phyloP scores from a whole-genome alignment of 2,888 invertebrate species.

The Dryocosmus kuriphilus region DNA sequence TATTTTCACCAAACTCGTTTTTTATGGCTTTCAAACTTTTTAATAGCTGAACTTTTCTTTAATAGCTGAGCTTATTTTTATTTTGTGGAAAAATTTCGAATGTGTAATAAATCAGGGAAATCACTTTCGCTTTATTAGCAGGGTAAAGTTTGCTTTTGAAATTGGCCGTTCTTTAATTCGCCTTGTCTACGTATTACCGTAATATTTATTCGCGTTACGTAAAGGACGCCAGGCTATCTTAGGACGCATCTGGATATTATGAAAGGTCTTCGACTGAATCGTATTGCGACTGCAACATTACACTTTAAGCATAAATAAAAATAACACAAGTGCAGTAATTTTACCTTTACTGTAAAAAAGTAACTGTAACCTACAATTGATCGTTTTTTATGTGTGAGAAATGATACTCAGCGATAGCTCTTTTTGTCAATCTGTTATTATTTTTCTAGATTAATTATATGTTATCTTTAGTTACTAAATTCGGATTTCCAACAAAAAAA shows the following conservation, averaged over 20 bases:
- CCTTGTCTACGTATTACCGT: conserved; percentile 41
- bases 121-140: conserved; percentile 14
- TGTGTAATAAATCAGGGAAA: not conserved
- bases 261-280: conserved; percentile 42
- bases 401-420: too few species aligned
- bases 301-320: not conserved
- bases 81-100: not conserved
- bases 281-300: not conserved
- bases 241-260: conserved; percentile 44
- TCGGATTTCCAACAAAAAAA: too few species aligned
- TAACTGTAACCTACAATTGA: not conserved
- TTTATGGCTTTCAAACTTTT: not conserved
- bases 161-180: not conserved
- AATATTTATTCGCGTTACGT: conserved; percentile 53
- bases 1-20: too few species aligned
- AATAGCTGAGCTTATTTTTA: too few species aligned
- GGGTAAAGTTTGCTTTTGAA: not conserved
- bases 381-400: not conserved
- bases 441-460: not conserved
- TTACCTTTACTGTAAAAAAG: not conserved
- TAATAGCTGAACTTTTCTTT: too few species aligned
- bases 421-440: too few species aligned
- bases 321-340: not conserved
- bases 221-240: conserved; percentile 49
- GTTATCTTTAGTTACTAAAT: not conserved